phyloP scores from a whole-genome alignment of 1,140 invertebrate genomes.

The Epicauta chinensis region DNA sequence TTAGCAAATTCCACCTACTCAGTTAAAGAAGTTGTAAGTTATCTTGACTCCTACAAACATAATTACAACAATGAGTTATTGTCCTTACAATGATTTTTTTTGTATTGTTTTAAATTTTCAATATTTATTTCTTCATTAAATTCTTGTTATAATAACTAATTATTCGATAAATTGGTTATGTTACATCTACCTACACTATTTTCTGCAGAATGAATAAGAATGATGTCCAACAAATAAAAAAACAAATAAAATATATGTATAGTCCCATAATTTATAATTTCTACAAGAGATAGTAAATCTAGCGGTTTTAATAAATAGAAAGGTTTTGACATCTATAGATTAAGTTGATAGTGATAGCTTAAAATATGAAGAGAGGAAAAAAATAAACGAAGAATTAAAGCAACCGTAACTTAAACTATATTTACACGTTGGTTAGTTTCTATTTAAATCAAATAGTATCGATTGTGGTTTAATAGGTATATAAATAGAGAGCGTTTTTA shows the following conservation, averaged over 20 bases:
- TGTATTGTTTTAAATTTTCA: background rate
- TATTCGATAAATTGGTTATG: background rate
- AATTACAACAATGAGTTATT: background rate
- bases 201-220: no score
- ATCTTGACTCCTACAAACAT: background rate
- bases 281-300: no score
- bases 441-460: background rate
- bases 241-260: no score
- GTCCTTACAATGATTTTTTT: background rate
- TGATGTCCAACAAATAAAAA: no score
- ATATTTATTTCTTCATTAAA: background rate
- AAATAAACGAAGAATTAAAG: background rate
- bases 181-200: no score
- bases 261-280: no score
- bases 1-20: background rate
- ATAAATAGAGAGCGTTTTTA: conserved; percentile 10
- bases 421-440: conserved; percentile 3
- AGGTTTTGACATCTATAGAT: no score
- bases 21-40: conserved; percentile 1
- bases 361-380: no score
- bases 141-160: background rate
- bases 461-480: background rate
- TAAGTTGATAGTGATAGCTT: no score
- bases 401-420: conserved; percentile 2
- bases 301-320: no score